Evolutionary conservation across 2,113 vertebrate species (phyloP), one percentile per base, ranked within the genome.

Genomic region (Nipponia nippon): DNA sequence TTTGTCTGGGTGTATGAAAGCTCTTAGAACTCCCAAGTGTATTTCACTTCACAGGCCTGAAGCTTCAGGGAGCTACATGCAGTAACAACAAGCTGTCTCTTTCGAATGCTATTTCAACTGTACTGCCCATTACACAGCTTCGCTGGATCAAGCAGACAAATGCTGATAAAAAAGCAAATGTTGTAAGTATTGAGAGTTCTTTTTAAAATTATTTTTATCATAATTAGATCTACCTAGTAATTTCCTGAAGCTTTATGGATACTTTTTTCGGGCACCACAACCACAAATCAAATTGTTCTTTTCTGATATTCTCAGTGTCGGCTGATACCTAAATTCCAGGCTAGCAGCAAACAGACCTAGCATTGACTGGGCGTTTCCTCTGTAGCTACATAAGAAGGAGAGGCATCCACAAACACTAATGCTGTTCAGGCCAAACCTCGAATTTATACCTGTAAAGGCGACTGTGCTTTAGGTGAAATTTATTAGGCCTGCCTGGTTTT

Each of bases 41-140:
- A 1, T 93, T 88, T 77, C 62, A 32, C 58, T 70, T 72, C 38
- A 4, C 93, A 99, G 99, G 99, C 17, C 87, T 99, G 93, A 99
- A 99, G 94, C 99, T 99, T 38, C 99, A 99, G 93, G 99, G 99
- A 59, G 99, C 99, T 40, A 99, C 98, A 0, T 99, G 99, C 92
- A 97, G 84, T 53, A 99, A 99, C 98, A 99, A 99, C 98, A 99
- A 99, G 97, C 98, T 99, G 88, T 99, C 99, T 0, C 98, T 99
- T 59, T 99, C 99, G 1, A 99, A 98, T 7, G 96, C 99, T 73
- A 99, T 99, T 98, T 99, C 99, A 87, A 99, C 99, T 1, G 98
- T 98, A 53, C 98, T 99, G 71, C 99, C 99, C 4, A 99, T 99
- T 34, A 99, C 99, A 5, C 99, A 99, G 97, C 99, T 99, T 32